phyloP scores from a whole-genome alignment of 2,113 vertebrate species.

The human region GRCh38 chr5:177630001-177630500 shows the following conservation, averaged over 20 bases:
- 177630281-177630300: not conserved
- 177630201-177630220: not conserved
- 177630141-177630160: not conserved
- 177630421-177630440: slow-evolving; percentile 1
- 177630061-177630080: no score
- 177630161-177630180: not conserved
- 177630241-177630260: not conserved
- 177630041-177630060: no score
- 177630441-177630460: not conserved
- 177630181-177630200: not conserved
- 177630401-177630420: not conserved
- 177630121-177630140: not conserved
- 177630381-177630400: not conserved
- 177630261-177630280: not conserved
- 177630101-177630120: not conserved
- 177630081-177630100: not conserved
- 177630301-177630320: not conserved
- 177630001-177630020: no score
- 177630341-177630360: not conserved
- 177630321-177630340: not conserved
- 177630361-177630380: not conserved
- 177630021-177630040: no score
- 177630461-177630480: not conserved
- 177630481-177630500: not conserved
- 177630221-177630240: not conserved